These are phyloP conservation scores for Danaus chrysippus DNA, from an alignment of 2,888 invertebrate species.

Conservation along the genomic window DNA sequence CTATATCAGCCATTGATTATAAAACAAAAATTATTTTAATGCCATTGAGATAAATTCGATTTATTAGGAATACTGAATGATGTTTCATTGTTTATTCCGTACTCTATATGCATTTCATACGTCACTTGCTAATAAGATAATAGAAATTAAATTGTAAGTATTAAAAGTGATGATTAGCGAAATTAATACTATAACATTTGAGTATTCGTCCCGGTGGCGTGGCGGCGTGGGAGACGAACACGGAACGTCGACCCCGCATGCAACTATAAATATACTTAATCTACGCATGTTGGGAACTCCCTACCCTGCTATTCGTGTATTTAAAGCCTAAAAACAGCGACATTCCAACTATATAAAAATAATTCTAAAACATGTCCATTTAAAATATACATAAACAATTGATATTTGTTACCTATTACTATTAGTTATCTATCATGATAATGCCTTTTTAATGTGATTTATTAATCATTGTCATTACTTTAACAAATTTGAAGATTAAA, in stretches of 20 bases:
- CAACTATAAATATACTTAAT: constrained; percentile 72
- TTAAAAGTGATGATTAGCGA: constrained; percentile 21
- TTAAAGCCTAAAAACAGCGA: constrained; percentile 28
- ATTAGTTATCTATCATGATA: constrained; percentile 4
- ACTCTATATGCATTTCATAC: not conserved
- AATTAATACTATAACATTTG: constrained; percentile 42
- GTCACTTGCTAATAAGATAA: not conserved
- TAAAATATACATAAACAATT: no score
- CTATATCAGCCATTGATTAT: not conserved
- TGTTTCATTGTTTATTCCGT: not conserved
- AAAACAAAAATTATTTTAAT: not conserved
- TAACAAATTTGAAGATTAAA: not conserved
- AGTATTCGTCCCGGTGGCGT: constrained; percentile 45
- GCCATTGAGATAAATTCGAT: not conserved
- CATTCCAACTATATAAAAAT: not conserved
- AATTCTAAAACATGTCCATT: no score
- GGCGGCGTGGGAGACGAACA: constrained; percentile 66
- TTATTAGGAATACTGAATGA: not conserved
- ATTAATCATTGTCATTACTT: constrained; percentile 1
- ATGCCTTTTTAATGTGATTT: constrained; percentile 7
- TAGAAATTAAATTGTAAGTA: not conserved
- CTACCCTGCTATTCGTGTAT: constrained; percentile 36
- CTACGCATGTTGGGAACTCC: constrained; percentile 51
- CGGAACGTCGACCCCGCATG: constrained; percentile 72
- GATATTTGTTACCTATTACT: no score